Percentiles rank a stretch among this genome's conserved stretches.
phyloP scores from a whole-genome alignment of 2,113 vertebrate genomes.

The Gymnarchus niloticus region DNA sequence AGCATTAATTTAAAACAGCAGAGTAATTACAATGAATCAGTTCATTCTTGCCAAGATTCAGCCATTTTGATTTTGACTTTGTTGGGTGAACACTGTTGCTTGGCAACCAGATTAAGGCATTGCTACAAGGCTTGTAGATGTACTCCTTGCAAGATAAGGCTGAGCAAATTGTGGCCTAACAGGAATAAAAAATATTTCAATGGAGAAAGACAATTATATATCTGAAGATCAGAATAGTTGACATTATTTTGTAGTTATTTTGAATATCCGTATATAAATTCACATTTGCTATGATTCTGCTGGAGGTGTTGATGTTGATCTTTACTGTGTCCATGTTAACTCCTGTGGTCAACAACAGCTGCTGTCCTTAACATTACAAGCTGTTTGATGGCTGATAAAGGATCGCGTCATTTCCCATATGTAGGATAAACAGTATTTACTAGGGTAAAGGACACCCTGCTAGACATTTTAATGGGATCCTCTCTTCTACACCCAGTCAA shows the following conservation, averaged over 20 bases:
- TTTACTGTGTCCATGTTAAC: background rate
- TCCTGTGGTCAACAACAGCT: background rate
- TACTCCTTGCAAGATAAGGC: background rate
- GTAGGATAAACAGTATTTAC: background rate
- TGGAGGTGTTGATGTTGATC: too few species aligned
- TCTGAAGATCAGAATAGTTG: background rate
- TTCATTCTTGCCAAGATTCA: background rate
- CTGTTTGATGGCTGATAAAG: background rate
- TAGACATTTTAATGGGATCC: background rate
- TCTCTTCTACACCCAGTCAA: too few species aligned
- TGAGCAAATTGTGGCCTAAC: background rate
- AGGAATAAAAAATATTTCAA: background rate
- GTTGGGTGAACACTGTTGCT: background rate
- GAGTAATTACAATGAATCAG: too few species aligned
- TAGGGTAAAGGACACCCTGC: background rate
- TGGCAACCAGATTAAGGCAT: conserved; percentile 7
- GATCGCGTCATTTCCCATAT: background rate
- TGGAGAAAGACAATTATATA: background rate
- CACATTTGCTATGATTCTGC: background rate
- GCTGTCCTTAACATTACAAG: background rate
- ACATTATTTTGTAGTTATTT: background rate
- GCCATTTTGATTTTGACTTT: background rate
- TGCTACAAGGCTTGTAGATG: background rate
- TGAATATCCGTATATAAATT: background rate
- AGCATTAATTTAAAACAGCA: too few species aligned